phyloP scores from a whole-genome alignment of 2,888 invertebrate species.

The Hartigia nigra region DNA sequence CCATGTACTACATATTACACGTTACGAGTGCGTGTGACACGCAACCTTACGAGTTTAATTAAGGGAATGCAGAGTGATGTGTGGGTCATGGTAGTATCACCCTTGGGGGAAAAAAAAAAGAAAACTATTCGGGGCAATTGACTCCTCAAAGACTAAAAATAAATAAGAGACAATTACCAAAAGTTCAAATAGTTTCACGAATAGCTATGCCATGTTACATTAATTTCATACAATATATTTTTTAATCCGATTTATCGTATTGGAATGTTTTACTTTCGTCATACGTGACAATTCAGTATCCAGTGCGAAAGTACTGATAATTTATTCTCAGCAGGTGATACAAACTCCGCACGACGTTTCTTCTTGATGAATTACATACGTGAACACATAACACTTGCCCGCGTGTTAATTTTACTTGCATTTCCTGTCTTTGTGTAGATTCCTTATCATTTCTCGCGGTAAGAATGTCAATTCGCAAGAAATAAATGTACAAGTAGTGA shows the following conservation, averaged over 20 bases:
- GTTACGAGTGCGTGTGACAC: conserved; percentile 32
- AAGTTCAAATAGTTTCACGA: background rate
- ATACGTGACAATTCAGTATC: background rate
- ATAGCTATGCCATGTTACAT: background rate
- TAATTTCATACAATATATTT: background rate
- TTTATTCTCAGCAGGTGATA: no score
- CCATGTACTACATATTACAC: background rate
- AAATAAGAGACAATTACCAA: background rate
- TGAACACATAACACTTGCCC: background rate
- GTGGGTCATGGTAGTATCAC: background rate
- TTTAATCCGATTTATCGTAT: background rate
- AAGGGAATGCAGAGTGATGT: conserved; percentile 27
- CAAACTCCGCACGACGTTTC: background rate
- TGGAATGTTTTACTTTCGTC: background rate
- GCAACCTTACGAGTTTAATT: conserved; percentile 34
- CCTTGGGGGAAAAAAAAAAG: background rate
- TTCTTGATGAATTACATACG: background rate
- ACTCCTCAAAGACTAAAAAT: background rate
- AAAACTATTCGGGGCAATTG: background rate
- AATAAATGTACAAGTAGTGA: background rate
- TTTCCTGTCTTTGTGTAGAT: background rate
- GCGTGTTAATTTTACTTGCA: background rate
- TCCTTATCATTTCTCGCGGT: background rate
- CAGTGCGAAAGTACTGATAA: background rate
- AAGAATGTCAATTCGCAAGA: background rate